Evolutionary conservation across 2,888 invertebrate genomes (phyloP), one percentile per base, ranked within the genome.

Genomic region (Lepidonotus clava): DNA sequence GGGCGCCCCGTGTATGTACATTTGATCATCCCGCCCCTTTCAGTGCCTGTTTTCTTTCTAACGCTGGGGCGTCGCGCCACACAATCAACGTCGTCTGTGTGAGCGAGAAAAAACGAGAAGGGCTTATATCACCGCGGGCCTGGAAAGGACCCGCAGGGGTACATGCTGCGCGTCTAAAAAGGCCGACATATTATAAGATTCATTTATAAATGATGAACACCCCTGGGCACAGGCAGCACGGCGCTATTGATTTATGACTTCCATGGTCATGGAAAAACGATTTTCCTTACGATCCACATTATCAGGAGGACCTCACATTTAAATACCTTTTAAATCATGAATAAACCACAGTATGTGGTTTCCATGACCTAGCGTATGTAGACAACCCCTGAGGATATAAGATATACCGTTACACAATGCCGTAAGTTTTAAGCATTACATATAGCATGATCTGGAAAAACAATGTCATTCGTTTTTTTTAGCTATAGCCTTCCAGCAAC

Each of bases 21-120:
- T 61, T 61, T 61, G 28, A 61, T 61, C 61, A 61, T 28, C 61
- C 14, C 24, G 61, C 61, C 18, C 61, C 61, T 61, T 61, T 61
- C 28, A 61, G 24, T 6, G 61, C 5, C 2, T 61, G 61, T 24
- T 61, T 61, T 61, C 61, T 28, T 2, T 28, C 28, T 32, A 61
- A 61, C 5, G 28, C 28, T 61, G 61, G n/a, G n/a, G 61, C 61
- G 24, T 4, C 56, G 56, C 18, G 53, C n/a, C 18, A 24, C n/a
- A 53, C 61, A 61, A 28, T 61, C 61, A 28, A 0, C 28, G 28
- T 14, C 24, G 24, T 61, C 24, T 61, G 28, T 24, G 28, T 32
- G 28, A 28, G 11, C n/a, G 28, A 61, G 61, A 61, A 61, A 61
- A 61, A 61, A 32, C 1, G 1, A 11, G 14, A 14, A 1, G 5